Evolutionary conservation across 2,888 invertebrate species (phyloP).

Genomic region (Miltochrista miniata): DNA sequence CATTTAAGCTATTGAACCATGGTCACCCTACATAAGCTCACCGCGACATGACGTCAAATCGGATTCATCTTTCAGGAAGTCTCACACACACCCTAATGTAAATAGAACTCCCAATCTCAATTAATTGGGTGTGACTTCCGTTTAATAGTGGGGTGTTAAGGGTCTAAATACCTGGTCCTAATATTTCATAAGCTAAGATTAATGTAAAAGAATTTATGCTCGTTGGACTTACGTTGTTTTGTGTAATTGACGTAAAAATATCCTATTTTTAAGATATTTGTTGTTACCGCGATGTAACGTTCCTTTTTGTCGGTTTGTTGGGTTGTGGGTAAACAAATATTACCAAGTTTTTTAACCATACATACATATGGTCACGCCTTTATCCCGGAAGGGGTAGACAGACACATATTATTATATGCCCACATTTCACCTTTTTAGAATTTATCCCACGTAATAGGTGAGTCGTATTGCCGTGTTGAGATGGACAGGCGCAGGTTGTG

Average conservation of each 20-base stretch:
- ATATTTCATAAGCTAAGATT: slow-evolving; percentile 30
- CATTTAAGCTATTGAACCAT: slow-evolving; percentile 8
- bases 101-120: slow-evolving; percentile 22
- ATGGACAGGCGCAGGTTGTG: too few species aligned
- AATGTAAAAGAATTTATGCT: slow-evolving; percentile 34
- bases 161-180: slow-evolving; percentile 21
- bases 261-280: slow-evolving; percentile 30
- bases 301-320: too few species aligned
- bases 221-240: slow-evolving; percentile 30
- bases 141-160: slow-evolving; percentile 12
- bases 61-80: slow-evolving; percentile 44
- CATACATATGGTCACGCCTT: too few species aligned
- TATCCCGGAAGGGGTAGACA: too few species aligned
- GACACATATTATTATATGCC: too few species aligned
- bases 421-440: too few species aligned
- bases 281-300: slow-evolving; percentile 12
- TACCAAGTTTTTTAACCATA: too few species aligned
- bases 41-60: slow-evolving; percentile 29
- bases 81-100: slow-evolving; percentile 38
- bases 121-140: slow-evolving; percentile 12
- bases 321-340: too few species aligned
- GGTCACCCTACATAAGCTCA: slow-evolving; percentile 33
- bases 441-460: too few species aligned
- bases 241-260: slow-evolving; percentile 45
- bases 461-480: too few species aligned